Conservation (phyloP, 2,113 vertebrate genomes). For the Poeciliopsis turrubarensis region DNA sequence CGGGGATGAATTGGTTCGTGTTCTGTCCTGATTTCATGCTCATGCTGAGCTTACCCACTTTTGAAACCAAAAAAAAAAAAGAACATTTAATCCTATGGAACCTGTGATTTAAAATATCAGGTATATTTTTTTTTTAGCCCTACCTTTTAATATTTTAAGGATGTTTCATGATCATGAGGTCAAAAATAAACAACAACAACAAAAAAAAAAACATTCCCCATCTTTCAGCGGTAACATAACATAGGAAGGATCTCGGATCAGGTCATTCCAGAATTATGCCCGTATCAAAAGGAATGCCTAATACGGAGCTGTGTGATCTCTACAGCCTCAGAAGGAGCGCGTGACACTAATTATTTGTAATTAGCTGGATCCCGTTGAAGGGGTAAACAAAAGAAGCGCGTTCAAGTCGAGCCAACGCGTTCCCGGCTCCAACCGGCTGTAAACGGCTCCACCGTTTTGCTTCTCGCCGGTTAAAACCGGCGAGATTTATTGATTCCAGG, state of each 20-base stretch:
- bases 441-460: conserved; percentile 39
- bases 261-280: conserved; percentile 32
- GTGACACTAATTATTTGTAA: conserved; percentile 73
- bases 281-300: conserved; percentile 75
- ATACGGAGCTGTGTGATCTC: conserved; percentile 49
- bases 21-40: conserved; percentile 44
- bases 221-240: conserved; percentile 60
- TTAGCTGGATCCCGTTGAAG: conserved; percentile 61
- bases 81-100: conserved; percentile 36
- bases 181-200: too few relatives aligned
- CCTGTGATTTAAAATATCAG: conserved; percentile 16
- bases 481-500: conserved; percentile 54
- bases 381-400: conserved; percentile 62
- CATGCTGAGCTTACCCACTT: conserved; percentile 20
- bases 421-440: background rate
- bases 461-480: conserved; percentile 5
- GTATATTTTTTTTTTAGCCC: background rate
- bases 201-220: conserved; percentile 26
- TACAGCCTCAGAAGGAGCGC: conserved; percentile 31
- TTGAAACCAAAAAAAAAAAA: conserved; percentile 32
- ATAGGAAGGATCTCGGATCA: conserved; percentile 22
- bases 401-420: conserved; percentile 51
- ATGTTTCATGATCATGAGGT: conserved; percentile 21
- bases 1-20: conserved; percentile 45
- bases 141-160: conserved; percentile 7